Evolutionary conservation across 2,797 vertebrate species (phyloP).

Genomic region (Sebastes nivosus): DNA sequence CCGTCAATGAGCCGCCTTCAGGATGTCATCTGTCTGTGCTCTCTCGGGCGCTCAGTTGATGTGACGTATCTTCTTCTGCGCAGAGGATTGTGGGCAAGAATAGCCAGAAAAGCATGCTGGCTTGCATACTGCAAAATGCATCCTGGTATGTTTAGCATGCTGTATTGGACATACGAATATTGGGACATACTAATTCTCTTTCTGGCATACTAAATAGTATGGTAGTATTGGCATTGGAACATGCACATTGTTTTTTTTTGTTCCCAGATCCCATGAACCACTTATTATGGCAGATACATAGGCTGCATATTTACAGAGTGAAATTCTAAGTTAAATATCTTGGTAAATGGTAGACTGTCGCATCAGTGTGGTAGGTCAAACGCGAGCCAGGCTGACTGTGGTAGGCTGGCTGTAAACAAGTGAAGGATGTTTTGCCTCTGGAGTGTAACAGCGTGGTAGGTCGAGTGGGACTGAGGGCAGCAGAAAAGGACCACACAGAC

Average conservation of each 20-base stretch:
- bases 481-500: slow-evolving; percentile 63
- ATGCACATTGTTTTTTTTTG: not conserved
- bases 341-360: slow-evolving; percentile 19
- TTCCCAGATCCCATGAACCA: not conserved
- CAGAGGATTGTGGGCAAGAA: not conserved
- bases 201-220: too few relatives aligned
- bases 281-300: not conserved
- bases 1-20: too few relatives aligned
- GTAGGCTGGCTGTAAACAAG: slow-evolving; percentile 46
- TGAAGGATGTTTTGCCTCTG: slow-evolving; percentile 14
- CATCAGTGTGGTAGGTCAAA: slow-evolving; percentile 40
- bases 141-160: not conserved
- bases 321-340: not conserved
- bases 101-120: not conserved
- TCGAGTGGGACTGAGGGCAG: not conserved
- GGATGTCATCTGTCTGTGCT: too few relatives aligned
- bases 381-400: slow-evolving; percentile 45
- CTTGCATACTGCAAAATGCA: not conserved
- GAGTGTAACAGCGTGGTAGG: slow-evolving; percentile 34
- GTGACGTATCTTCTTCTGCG: not conserved
- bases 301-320: not conserved
- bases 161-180: not conserved
- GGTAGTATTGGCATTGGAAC: too few relatives aligned
- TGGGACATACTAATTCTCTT: too few relatives aligned
- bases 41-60: too few relatives aligned